A percentile compares a stretch with the other conserved stretches of the same genome.
Conservation (phyloP, 64 coral and sea anemone genomes). For the Pachyseris speciosa region DNA sequence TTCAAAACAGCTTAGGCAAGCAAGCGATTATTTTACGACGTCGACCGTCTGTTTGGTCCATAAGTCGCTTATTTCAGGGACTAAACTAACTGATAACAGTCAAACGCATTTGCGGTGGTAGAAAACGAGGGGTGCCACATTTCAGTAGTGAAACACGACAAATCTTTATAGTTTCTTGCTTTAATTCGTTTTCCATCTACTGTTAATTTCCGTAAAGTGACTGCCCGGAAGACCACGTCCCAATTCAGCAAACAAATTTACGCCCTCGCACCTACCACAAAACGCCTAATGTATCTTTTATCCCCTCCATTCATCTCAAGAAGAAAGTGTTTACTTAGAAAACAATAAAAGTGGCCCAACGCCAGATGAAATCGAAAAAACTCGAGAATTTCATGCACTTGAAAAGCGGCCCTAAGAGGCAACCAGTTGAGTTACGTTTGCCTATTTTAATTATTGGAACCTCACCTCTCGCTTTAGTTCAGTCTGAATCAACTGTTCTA, state of each 20-base stretch:
- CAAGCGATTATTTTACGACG: not conserved
- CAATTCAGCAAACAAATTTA: slow-evolving; percentile 36
- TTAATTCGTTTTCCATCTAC: slow-evolving; percentile 6
- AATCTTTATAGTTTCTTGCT: not conserved
- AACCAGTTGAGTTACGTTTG: not conserved
- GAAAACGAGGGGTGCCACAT: not conserved
- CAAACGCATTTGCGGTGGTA: not conserved
- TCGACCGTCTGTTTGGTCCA: not conserved
- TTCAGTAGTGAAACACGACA: not conserved
- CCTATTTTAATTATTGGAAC: not conserved
- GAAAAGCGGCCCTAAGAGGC: not conserved
- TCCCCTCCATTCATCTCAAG: slow-evolving; percentile 17
- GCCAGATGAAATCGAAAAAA: slow-evolving; percentile 4
- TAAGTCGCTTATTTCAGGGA: slow-evolving; percentile 21
- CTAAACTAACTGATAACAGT: not conserved
- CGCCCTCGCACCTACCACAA: slow-evolving; percentile 42
- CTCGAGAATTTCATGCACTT: not conserved
- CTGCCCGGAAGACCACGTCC: slow-evolving; percentile 19
- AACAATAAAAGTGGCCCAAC: slow-evolving; percentile 1
- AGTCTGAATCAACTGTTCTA: not conserved
- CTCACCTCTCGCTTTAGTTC: not conserved
- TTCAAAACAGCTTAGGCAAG: slow-evolving; percentile 21
- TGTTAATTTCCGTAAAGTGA: not conserved
- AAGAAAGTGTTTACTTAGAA: slow-evolving; percentile 56
- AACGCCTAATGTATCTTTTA: slow-evolving; percentile 61